Percentiles rank a stretch among this genome's conserved stretches.
phyloP scores from a whole-genome alignment of 2,888 invertebrate species.

The Clusia tigrina region DNA sequence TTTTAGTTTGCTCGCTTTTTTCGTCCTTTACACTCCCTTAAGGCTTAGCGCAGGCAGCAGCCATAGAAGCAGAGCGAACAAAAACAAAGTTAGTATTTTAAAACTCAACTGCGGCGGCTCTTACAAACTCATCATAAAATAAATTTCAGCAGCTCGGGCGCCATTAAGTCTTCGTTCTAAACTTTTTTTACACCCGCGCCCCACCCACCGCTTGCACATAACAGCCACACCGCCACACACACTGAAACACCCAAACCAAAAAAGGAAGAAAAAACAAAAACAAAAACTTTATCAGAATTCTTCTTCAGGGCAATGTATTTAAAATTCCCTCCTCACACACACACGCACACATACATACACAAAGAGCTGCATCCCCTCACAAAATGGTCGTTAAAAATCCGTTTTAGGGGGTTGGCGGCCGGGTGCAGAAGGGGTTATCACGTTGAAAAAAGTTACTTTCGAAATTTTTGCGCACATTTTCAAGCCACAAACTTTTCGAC shows the following conservation, averaged over 20 bases:
- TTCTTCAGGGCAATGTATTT: conserved; percentile 21
- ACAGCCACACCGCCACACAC: too few species aligned
- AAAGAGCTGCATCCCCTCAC: conserved; percentile 17
- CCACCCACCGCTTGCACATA: not conserved
- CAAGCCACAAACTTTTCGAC: conserved; percentile 57
- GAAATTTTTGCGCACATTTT: conserved; percentile 36
- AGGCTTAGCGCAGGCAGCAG: conserved; percentile 43
- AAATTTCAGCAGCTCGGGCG: conserved; percentile 55
- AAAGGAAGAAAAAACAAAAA: conserved; percentile 17
- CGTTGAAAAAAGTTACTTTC: conserved; percentile 45
- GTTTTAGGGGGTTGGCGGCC: conserved; percentile 10
- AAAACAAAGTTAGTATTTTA: conserved; percentile 44
- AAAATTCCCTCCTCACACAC: not conserved
- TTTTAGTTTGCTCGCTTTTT: conserved; percentile 28
- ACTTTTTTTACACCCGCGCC: conserved; percentile 51
- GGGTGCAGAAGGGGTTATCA: conserved; percentile 37
- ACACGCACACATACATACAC: conserved; percentile 18
- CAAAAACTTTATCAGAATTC: conserved; percentile 52
- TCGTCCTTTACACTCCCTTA: conserved; percentile 43
- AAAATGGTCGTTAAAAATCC: conserved; percentile 26
- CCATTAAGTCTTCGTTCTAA: conserved; percentile 55
- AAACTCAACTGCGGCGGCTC: conserved; percentile 56
- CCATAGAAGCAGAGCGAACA: conserved; percentile 33
- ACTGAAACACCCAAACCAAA: too few species aligned
- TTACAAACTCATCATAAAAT: conserved; percentile 54